Percentiles rank a stretch among this genome's conserved stretches.
phyloP scores from a whole-genome alignment of 2,797 vertebrate species.

The Dallia pectoralis region DNA sequence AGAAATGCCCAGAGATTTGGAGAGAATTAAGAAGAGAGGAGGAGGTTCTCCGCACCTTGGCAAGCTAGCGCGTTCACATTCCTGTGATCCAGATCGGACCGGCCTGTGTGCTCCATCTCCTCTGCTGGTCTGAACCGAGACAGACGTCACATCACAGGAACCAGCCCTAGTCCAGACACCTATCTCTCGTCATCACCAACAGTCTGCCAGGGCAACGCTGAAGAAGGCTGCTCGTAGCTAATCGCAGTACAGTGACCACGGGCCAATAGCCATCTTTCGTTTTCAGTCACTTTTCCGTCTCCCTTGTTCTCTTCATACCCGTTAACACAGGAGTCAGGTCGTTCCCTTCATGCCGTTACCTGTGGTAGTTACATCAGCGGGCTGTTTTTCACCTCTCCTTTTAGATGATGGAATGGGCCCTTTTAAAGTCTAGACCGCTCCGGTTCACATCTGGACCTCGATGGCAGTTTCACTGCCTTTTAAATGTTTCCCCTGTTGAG shows the following conservation, averaged over 20 bases:
- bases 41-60: slow-evolving; percentile 51
- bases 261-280: not conserved
- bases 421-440: not conserved
- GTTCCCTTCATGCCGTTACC: no score
- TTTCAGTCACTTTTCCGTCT: no score
- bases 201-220: slow-evolving; percentile 29
- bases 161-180: slow-evolving; percentile 22
- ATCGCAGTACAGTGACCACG: not conserved
- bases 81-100: slow-evolving; percentile 56
- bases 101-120: slow-evolving; percentile 35
- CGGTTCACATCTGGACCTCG: no score
- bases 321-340: no score
- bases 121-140: slow-evolving; percentile 36
- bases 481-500: no score
- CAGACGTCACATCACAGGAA: slow-evolving; percentile 51
- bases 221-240: slow-evolving; percentile 14
- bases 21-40: slow-evolving; percentile 21
- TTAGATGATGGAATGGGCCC: not conserved
- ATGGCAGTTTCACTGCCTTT: no score
- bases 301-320: no score
- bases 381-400: not conserved
- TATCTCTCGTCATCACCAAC: slow-evolving; percentile 60
- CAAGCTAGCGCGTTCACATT: slow-evolving; percentile 49
- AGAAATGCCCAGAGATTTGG: slow-evolving; percentile 5
- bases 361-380: not conserved